Evolutionary conservation across 1,140 invertebrate genomes (phyloP), one percentile per base, ranked within the genome.

Genomic region (Mactra quadrangularis): DNA sequence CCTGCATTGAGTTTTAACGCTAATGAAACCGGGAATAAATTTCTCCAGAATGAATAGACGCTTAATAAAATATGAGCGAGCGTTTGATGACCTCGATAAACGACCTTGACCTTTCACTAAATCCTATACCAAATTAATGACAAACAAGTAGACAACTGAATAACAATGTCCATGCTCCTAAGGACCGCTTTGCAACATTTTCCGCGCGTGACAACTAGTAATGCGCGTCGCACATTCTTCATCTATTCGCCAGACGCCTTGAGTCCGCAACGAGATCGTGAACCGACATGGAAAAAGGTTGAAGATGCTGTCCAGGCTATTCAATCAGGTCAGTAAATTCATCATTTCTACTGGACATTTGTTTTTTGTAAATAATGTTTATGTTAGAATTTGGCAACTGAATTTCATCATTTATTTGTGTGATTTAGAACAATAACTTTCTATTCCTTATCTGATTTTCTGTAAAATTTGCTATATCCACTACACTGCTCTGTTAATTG

Each of bases 291-390:
- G 91, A 91, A 88, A 82, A 89, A 90, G 0, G 93, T 93, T 0
- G 92, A 93, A 29, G 92, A 94, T 62, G 93, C 93, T 6, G 91
- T 93, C 1, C 86, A 87, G 38, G 88, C 90, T 31, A 88, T 93
- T 15, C 88, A 93, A n/a, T 74, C 52, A 38, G 64, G 64, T 68
- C 38, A 45, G 64, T 68, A 68, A 64, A 33, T 11, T 31, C 11
- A 64, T 27, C 13, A 29, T 15, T 64, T 13, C 11, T 6, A 13
- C 25, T 22, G 6, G 19, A 19, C 19, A 70, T 47, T 22, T 38
- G 31, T 35, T 6, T 55, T n/a, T n/a, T n/a, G n/a, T n/a, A n/a
- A n/a, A n/a, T n/a, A n/a, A n/a, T n/a, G n/a, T n/a, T n/a, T n/a
- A n/a, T n/a, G n/a, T n/a, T n/a, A n/a, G n/a, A n/a, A n/a, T n/a